Conservation (phyloP, 2,888 invertebrate genomes). For the Agonopterix subpropinquella region DNA sequence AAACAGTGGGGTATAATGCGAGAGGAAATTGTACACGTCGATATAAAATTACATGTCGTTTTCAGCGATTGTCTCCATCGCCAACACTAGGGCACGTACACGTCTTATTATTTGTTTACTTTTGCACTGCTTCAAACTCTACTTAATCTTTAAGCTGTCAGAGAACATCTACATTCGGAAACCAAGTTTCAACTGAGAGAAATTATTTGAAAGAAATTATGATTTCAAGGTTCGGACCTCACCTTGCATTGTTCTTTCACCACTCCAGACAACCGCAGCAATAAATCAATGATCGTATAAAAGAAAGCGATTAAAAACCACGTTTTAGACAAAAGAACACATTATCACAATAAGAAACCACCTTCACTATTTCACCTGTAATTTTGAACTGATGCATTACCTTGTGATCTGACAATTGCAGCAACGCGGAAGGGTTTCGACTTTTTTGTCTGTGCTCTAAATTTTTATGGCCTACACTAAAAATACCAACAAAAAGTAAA, state of each 20-base stretch:
- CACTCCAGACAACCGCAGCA: conserved; percentile 33
- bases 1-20: conserved; percentile 57
- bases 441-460: conserved; percentile 66
- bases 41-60: conserved; percentile 63
- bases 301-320: conserved; percentile 62
- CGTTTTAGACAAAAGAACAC: conserved; percentile 50
- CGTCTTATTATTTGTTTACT: conserved; percentile 41
- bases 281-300: conserved; percentile 68
- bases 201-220: conserved; percentile 6
- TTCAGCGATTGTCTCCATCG: conserved; percentile 49
- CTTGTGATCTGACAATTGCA: conserved; percentile 40
- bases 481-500: conserved; percentile 49
- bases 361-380: conserved; percentile 71
- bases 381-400: conserved; percentile 58
- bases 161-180: no score
- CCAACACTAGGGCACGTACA: conserved; percentile 49
- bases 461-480: conserved; percentile 60
- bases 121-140: conserved; percentile 20
- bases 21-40: conserved; percentile 46
- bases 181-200: background rate
- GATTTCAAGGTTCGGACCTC: conserved; percentile 31
- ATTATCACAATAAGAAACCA: conserved; percentile 63
- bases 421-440: conserved; percentile 62
- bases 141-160: no score
- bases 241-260: conserved; percentile 33